These are phyloP conservation scores for Philotrypesis tridentata DNA, from an alignment of 1,140 invertebrate species.

Conservation along the genomic window DNA sequence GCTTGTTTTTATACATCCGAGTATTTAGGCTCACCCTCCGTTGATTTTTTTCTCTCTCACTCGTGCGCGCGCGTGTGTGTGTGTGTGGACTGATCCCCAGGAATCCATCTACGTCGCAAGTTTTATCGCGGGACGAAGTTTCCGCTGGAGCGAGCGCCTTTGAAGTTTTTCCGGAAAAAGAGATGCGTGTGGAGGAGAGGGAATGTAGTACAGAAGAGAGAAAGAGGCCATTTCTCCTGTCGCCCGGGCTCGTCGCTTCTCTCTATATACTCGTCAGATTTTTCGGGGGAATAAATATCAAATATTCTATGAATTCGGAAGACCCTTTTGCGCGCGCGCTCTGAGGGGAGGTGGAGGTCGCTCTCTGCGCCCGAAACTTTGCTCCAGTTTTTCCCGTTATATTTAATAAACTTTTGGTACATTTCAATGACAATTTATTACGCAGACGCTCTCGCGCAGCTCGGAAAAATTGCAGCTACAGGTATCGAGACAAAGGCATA, in stretches of 20 bases:
- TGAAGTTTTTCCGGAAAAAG: conserved; percentile 33
- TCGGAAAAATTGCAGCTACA: background rate
- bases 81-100: background rate
- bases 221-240: background rate
- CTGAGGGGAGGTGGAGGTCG: background rate
- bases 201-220: background rate
- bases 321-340: background rate
- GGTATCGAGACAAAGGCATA: background rate
- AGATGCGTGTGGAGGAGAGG: background rate
- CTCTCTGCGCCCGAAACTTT: background rate
- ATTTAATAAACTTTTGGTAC: background rate
- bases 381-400: no score
- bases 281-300: conserved; percentile 36
- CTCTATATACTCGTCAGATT: conserved; percentile 5
- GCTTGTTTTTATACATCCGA: conserved; percentile 13
- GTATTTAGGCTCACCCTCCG: conserved; percentile 20
- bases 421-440: no score
- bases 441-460: no score
- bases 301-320: conserved; percentile 34
- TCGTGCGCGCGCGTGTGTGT: background rate
- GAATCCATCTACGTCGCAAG: conserved; percentile 55
- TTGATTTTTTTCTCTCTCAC: background rate
- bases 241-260: background rate
- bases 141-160: conserved; percentile 26
- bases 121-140: conserved; percentile 34